Evolutionary conservation across 2,797 vertebrate species (phyloP).

Genomic region (Darevskia nairensis): DNA sequence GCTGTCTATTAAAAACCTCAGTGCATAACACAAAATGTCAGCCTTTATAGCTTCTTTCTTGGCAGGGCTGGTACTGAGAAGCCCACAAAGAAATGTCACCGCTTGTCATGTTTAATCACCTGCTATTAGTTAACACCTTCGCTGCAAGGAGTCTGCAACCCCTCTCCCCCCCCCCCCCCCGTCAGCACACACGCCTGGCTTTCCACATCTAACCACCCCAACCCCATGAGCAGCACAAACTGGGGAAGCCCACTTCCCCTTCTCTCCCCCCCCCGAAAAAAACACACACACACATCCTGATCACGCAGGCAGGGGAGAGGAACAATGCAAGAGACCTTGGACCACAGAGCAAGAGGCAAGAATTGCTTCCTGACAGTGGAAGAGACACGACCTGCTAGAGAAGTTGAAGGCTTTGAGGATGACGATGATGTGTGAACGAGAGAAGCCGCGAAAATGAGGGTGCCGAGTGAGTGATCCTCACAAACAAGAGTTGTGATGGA

Average conservation of each 20-base stretch:
- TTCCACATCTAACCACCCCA: not conserved
- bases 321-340: not conserved
- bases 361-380: not conserved
- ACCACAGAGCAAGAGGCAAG: not conserved
- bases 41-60: conserved; percentile 84
- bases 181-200: conserved; percentile 66
- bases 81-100: conserved; percentile 86
- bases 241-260: conserved; percentile 23
- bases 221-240: conserved; percentile 35
- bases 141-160: conserved; percentile 77
- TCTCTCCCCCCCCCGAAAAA: not conserved
- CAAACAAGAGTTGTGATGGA: not conserved
- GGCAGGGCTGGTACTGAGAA: conserved; percentile 81
- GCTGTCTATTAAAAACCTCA: conserved; percentile 83
- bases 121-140: conserved; percentile 86
- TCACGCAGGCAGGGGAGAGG: not conserved
- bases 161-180: conserved; percentile 69
- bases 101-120: conserved; percentile 89
- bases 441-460: no score
- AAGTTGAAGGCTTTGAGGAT: not conserved
- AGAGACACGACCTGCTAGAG: not conserved
- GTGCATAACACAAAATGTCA: conserved; percentile 86
- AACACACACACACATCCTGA: not conserved
- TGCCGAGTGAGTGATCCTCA: no score
- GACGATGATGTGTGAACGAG: no score